Base-by-base conservation (phyloP, 2,888 invertebrate genomes). In the Rosalia funebris region DNA sequence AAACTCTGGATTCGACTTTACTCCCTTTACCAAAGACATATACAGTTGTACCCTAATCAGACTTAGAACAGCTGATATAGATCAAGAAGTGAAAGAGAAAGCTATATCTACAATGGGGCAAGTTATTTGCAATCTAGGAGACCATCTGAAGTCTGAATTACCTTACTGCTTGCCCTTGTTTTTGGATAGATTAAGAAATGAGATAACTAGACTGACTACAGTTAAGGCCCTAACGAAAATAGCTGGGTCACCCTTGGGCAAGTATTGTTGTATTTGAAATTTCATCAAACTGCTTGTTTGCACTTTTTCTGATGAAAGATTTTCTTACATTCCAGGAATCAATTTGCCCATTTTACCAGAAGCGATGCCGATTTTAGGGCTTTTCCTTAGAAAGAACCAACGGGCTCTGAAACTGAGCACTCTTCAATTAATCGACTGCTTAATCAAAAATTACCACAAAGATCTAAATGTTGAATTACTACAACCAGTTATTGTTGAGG, bases 31-130 rank as follows among this genome's bases (percentile, higher is more conserved):
- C 15, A 86, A 86, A 10, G 88, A 89, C 57, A 89, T 93, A 78
- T 98, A 97, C 81, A 85, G 88, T 60, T 93, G 93, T 74, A 95
- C 96, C 0, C 82, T 96, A 70, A 87, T 91, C 60, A 88, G 96
- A 59, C 85, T 99, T 34, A 91, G 91, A 74, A 95, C 98, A 25
- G 93, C 97, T 0, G 98, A 99, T 79, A 96, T 98, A 77, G 99
- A 99, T 83, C 98, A 99, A 80, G 99, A 99, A 83, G 98, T 99
- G 0, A 98, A 99, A 81, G 99, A 99, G 79, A 88, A 96, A 16
- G 97, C 99, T 7, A 98, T 99, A 65, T 92, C 96, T 0, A 96
- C 98, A 74, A 95, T 96, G 91, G 96, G 97, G 10, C 95, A 97
- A 81, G 91, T 98, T 47, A 88, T 98, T 46, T 92, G 94, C 62